These are phyloP conservation scores for Chaetura pelagica DNA, from an alignment of 2,113 vertebrate species.

Conservation along the genomic window DNA sequence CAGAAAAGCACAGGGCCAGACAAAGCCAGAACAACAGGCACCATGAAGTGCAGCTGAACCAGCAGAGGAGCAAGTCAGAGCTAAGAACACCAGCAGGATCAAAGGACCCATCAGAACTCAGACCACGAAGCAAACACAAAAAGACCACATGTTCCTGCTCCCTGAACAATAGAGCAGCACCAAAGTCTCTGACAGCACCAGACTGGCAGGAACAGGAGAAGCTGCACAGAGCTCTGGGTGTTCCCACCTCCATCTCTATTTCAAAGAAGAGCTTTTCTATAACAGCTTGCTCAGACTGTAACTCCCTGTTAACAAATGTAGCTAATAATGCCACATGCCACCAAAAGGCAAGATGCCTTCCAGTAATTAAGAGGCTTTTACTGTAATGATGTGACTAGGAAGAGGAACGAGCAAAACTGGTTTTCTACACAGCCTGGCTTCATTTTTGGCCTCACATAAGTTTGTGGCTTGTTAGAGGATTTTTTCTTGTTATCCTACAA, in stretches of 20 bases:
- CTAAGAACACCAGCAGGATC: neutral
- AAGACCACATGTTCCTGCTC: neutral
- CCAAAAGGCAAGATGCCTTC: neutral
- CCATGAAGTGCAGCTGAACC: neutral
- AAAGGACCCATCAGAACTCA: neutral
- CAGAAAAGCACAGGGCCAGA: neutral
- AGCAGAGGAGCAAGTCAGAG: neutral
- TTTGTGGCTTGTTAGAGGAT: neutral
- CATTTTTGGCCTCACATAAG: neutral
- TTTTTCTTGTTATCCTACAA: neutral
- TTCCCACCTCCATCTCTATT: neutral
- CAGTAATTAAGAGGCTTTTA: neutral
- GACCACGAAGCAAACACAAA: neutral
- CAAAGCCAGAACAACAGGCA: neutral
- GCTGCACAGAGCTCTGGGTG: neutral
- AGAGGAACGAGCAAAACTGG: neutral
- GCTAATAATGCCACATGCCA: neutral
- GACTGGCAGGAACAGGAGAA: neutral
- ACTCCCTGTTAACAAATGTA: neutral
- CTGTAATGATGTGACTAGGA: neutral
- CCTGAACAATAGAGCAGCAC: neutral
- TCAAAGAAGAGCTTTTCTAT: neutral
- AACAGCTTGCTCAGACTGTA: neutral
- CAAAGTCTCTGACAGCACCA: neutral
- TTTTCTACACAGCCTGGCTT: neutral